Evolutionary conservation across 37 sponge, comb jelly and placozoan genomes (phyloP).

Genomic region (Spongia lamella): DNA sequence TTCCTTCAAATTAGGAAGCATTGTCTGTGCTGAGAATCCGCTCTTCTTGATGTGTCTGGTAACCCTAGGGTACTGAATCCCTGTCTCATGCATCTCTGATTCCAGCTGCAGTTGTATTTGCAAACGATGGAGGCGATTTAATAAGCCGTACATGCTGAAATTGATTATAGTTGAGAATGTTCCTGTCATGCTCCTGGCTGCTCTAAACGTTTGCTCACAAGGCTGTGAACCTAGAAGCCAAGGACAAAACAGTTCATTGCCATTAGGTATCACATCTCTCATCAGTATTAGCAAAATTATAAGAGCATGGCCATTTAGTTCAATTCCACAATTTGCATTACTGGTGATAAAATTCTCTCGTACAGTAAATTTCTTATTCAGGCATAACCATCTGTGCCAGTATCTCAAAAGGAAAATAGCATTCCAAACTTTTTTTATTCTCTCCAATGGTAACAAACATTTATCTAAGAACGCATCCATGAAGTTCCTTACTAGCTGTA

Average conservation of each 20-base stretch:
- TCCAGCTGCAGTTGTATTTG: conserved; percentile 17
- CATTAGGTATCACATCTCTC: not conserved
- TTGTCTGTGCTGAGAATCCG: not conserved
- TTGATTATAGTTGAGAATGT: too few relatives aligned
- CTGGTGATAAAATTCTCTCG: not conserved
- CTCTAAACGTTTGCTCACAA: too few relatives aligned
- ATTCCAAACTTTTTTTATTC: not conserved
- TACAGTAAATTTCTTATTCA: not conserved
- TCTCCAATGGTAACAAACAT: not conserved
- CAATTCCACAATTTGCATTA: not conserved
- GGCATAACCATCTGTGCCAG: not conserved
- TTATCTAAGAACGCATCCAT: not conserved
- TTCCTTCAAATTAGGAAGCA: not conserved
- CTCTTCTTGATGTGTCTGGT: not conserved
- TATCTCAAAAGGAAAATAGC: not conserved
- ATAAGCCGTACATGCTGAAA: conserved; percentile 16
- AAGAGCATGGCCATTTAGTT: not conserved
- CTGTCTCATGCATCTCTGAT: not conserved
- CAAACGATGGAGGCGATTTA: conserved; percentile 15
- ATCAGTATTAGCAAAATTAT: not conserved
- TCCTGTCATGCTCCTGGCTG: too few relatives aligned
- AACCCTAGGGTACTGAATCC: conserved; percentile 1
- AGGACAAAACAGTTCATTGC: not conserved
- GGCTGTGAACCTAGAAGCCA: too few relatives aligned
- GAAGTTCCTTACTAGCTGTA: not conserved